phyloP scores from a whole-genome alignment of 2,113 vertebrate genomes.

The Bagarius yarrelli region DNA sequence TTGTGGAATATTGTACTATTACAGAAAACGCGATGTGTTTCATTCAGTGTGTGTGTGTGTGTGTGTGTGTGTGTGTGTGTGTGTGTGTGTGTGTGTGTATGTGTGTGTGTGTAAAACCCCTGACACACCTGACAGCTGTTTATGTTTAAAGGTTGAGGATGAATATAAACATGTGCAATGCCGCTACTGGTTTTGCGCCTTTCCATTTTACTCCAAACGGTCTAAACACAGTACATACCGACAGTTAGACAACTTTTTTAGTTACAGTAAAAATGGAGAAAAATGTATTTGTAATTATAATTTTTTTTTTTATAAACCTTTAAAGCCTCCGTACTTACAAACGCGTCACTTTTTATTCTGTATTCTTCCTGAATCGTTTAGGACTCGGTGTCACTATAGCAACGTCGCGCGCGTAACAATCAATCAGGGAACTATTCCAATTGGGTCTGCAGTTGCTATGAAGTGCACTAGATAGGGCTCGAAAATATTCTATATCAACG shows the following conservation, averaged over 20 bases:
- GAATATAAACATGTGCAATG: slow-evolving; percentile 10
- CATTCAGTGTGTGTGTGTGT: background rate
- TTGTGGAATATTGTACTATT: background rate
- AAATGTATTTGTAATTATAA: background rate
- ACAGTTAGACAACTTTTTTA: background rate
- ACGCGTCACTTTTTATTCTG: background rate
- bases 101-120: slow-evolving; percentile 4
- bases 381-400: background rate
- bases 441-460: background rate
- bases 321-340: background rate
- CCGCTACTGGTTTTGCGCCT: background rate
- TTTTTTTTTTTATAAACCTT: background rate
- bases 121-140: slow-evolving; percentile 23
- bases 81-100: background rate
- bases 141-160: slow-evolving; percentile 5
- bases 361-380: background rate
- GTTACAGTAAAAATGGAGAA: background rate
- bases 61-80: background rate
- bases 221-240: background rate
- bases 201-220: background rate
- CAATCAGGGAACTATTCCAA: background rate
- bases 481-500: background rate
- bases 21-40: background rate
- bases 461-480: background rate
- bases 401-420: background rate